Percentiles rank a stretch among this genome's conserved stretches.
Evolutionary conservation across 2,113 vertebrate genomes (phyloP).

Genomic region (Cariama cristata): DNA sequence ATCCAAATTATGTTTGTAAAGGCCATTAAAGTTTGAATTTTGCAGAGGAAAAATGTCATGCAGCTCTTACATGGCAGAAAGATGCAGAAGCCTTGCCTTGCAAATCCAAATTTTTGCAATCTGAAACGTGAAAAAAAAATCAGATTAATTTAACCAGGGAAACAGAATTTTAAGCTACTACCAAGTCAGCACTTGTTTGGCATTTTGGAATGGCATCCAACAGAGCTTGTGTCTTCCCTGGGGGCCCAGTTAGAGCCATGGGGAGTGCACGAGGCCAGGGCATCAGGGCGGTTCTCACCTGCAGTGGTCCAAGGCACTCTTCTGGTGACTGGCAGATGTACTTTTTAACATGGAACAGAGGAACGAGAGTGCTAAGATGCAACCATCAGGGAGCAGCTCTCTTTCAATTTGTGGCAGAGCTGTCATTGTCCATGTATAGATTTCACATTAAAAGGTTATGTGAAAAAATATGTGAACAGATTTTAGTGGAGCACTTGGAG

Average conservation of each 20-base stretch:
- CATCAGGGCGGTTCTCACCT: background rate
- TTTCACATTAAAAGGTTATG: background rate
- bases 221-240: background rate
- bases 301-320: background rate
- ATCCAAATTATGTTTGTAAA: background rate
- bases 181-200: background rate
- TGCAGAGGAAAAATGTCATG: background rate
- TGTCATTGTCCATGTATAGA: background rate
- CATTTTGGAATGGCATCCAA: background rate
- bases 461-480: background rate
- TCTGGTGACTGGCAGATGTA: background rate
- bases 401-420: background rate
- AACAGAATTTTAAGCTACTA: background rate
- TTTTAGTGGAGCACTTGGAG: background rate
- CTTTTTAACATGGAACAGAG: background rate
- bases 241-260: too few relatives aligned
- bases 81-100: background rate
- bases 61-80: background rate
- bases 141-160: background rate
- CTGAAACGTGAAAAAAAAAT: background rate
- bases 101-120: background rate
- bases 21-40: background rate
- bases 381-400: background rate
- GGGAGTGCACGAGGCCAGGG: background rate
- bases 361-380: background rate